Conservation (phyloP, 2,113 vertebrate species). For the Rhabdornis inornatus region DNA sequence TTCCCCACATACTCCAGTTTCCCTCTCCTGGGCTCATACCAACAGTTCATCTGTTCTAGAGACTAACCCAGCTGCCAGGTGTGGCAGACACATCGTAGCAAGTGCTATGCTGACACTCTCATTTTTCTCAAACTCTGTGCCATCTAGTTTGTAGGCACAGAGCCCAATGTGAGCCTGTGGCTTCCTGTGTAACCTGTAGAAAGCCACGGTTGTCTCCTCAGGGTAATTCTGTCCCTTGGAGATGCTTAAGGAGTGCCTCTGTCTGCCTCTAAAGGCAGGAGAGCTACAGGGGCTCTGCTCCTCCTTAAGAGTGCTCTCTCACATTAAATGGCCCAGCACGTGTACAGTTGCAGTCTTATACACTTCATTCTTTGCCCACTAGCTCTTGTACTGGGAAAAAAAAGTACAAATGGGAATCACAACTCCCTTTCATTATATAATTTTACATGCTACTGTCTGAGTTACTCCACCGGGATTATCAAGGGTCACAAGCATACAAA, state of each 20-base stretch:
- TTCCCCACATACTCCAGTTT: not conserved
- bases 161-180: not conserved
- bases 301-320: not conserved
- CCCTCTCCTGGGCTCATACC: not conserved
- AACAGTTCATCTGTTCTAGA: not conserved
- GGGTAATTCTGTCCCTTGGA: not conserved
- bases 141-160: not conserved
- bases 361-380: not conserved
- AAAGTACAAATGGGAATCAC: not conserved
- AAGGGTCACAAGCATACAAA: accelerated
- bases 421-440: not conserved
- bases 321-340: accelerated
- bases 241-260: not conserved
- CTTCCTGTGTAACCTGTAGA: not conserved
- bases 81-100: not conserved
- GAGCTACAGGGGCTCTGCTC: not conserved
- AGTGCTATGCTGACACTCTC: accelerated
- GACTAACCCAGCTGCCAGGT: not conserved
- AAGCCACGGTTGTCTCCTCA: accelerated
- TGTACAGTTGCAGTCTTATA: not conserved
- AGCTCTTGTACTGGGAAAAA: not conserved
- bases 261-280: accelerated
- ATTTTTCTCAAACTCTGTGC: not conserved
- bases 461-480: not conserved
- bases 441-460: not conserved